A percentile compares a stretch with the other conserved stretches of the same genome.
These are phyloP conservation scores for Cherax quadricarinatus DNA, from an alignment of 1,140 invertebrate species.

Conservation along the genomic window DNA sequence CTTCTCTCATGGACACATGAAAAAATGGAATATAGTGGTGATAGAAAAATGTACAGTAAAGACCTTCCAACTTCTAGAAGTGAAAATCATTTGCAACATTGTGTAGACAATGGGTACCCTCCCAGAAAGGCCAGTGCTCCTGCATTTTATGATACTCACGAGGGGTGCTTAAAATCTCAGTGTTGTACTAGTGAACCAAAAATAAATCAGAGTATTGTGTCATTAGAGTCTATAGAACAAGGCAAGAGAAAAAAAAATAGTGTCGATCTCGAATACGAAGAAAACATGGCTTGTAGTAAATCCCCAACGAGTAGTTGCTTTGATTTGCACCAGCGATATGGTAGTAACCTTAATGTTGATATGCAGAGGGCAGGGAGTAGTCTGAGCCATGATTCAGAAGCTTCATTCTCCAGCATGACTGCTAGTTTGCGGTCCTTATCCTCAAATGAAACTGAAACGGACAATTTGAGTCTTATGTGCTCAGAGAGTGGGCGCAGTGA, in stretches of 20 bases:
- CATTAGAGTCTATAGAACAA: constrained; percentile 63
- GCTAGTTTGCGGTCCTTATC: constrained; percentile 71
- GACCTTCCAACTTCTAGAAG: constrained; percentile 70
- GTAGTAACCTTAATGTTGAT: constrained; percentile 45
- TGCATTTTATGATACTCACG: constrained; percentile 64
- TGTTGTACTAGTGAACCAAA: constrained; percentile 66
- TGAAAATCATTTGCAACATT: constrained; percentile 70
- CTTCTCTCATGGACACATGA: constrained; percentile 57
- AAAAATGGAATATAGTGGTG: constrained; percentile 61
- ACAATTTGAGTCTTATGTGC: constrained; percentile 69
- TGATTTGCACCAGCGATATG: constrained; percentile 60
- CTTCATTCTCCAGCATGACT: constrained; percentile 71
- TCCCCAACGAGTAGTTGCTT: constrained; percentile 66
- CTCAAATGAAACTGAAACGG: constrained; percentile 72
- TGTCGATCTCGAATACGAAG: constrained; percentile 52
- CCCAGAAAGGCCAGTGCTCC: constrained; percentile 73
- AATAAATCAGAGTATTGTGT: constrained; percentile 57
- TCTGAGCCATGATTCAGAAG: constrained; percentile 72
- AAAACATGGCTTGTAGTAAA: constrained; percentile 52
- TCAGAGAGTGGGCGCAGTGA: constrained; percentile 66
- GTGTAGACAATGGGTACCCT: constrained; percentile 64
- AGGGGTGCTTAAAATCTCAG: constrained; percentile 57
- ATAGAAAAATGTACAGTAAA: constrained; percentile 71
- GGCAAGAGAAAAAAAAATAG: constrained; percentile 57
- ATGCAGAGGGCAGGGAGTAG: constrained; percentile 70